Percentiles rank a stretch among this genome's conserved stretches.
Conservation (phyloP, 2,888 invertebrate genomes). For the Drosophila recens region DNA sequence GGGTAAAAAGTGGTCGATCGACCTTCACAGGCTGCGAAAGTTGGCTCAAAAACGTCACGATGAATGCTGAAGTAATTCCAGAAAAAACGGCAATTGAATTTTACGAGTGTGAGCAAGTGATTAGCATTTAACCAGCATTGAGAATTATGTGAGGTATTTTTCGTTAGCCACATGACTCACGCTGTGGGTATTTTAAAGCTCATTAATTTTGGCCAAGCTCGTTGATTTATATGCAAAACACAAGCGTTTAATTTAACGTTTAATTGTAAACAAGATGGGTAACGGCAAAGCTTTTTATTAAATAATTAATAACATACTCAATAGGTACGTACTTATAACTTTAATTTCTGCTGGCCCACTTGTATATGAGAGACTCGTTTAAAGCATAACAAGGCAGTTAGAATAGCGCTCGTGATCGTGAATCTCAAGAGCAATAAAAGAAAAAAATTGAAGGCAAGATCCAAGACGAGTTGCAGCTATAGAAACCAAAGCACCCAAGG, state of each 20-base stretch:
- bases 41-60: conserved; percentile 61
- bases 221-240: conserved; percentile 23
- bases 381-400: conserved; percentile 49
- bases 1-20: conserved; percentile 48
- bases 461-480: conserved; percentile 29
- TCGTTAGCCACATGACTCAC: conserved; percentile 49
- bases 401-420: conserved; percentile 61
- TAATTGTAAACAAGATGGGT: conserved; percentile 35
- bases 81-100: conserved; percentile 47
- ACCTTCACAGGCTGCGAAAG: conserved; percentile 61
- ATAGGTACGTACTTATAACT: conserved; percentile 3
- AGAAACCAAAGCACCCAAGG: conserved; percentile 37
- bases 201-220: conserved; percentile 29
- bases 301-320: conserved; percentile 38
- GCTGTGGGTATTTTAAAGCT: conserved; percentile 36
- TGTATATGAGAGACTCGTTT: conserved; percentile 36
- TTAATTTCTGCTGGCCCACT: conserved; percentile 45
- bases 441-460: conserved; percentile 51
- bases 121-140: conserved; percentile 60
- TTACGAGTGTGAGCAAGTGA: conserved; percentile 33
- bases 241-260: conserved; percentile 22
- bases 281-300: conserved; percentile 37
- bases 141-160: conserved; percentile 52
- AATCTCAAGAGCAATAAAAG: conserved; percentile 57
- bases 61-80: conserved; percentile 43